Conservation (phyloP, 2,888 invertebrate species). For the Cremastobaeus sp. region DNA sequence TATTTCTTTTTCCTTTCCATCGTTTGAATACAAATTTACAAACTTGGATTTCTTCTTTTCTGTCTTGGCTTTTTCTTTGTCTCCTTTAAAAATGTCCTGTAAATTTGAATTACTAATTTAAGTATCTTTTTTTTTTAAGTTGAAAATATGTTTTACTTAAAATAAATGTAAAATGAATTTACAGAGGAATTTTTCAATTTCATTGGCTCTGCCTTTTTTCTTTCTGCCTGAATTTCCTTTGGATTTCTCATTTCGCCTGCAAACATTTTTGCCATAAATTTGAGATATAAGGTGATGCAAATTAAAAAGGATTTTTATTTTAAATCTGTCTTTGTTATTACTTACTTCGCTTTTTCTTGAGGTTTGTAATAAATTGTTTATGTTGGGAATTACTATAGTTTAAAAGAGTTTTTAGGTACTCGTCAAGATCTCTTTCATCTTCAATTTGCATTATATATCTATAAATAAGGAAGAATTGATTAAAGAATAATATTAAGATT, state of each 20-base stretch:
- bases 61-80: constrained; percentile 53
- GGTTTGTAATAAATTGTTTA: constrained; percentile 82
- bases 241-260: no score
- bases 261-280: constrained; percentile 53
- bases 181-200: no score
- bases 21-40: constrained; percentile 86
- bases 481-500: not conserved
- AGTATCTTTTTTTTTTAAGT: constrained; percentile 71
- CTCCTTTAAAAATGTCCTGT: constrained; percentile 16
- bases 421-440: constrained; percentile 85
- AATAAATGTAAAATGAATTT: no score
- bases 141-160: constrained; percentile 65
- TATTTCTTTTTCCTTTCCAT: constrained; percentile 81
- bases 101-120: constrained; percentile 63
- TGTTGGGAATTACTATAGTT: constrained; percentile 84
- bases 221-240: no score
- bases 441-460: constrained; percentile 87
- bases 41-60: constrained; percentile 85
- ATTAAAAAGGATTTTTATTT: not conserved
- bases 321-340: no score
- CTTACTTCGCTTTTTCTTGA: constrained; percentile 73
- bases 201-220: no score
- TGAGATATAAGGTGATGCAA: not conserved
- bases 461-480: constrained; percentile 36
- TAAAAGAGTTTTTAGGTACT: constrained; percentile 87